Conservation (phyloP, 2,113 vertebrate species). For the Trichechus manatus region DNA sequence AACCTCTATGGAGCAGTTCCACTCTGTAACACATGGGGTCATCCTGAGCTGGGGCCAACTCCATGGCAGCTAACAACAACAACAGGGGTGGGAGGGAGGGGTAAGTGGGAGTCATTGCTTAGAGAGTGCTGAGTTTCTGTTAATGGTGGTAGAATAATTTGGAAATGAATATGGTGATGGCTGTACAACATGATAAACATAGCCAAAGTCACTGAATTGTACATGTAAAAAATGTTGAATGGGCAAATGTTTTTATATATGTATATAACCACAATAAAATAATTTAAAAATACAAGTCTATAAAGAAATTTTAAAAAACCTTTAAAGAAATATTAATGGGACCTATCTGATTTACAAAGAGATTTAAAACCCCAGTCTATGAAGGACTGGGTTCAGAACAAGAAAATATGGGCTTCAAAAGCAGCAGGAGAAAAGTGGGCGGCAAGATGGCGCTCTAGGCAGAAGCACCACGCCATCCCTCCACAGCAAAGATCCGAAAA, state of each 20-base stretch:
- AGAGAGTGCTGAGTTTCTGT: not conserved
- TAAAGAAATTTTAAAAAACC: not conserved
- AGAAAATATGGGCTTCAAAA: not conserved
- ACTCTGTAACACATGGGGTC: not conserved
- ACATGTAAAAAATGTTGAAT: not conserved
- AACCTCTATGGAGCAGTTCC: not conserved
- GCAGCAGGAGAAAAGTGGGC: no score
- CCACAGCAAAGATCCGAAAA: no score
- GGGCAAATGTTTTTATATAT: not conserved
- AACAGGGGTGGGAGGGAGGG: no score
- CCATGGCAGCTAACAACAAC: not conserved
- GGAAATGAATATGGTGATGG: not conserved
- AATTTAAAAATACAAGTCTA: not conserved
- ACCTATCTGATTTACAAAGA: not conserved
- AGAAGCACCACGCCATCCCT: no score
- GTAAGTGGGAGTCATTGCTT: no score
- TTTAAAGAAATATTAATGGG: not conserved
- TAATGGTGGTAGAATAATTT: not conserved
- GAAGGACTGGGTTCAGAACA: not conserved
- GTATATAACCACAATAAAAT: not conserved
- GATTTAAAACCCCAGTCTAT: slow-evolving; percentile 8
- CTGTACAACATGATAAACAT: not conserved
- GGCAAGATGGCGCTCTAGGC: no score
- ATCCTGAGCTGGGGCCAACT: no score
- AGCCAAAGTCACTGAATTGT: not conserved